Percentiles rank a stretch among this genome's conserved stretches.
Evolutionary conservation across 1,140 invertebrate species (phyloP).

Genomic region (Helicoverpa zea): DNA sequence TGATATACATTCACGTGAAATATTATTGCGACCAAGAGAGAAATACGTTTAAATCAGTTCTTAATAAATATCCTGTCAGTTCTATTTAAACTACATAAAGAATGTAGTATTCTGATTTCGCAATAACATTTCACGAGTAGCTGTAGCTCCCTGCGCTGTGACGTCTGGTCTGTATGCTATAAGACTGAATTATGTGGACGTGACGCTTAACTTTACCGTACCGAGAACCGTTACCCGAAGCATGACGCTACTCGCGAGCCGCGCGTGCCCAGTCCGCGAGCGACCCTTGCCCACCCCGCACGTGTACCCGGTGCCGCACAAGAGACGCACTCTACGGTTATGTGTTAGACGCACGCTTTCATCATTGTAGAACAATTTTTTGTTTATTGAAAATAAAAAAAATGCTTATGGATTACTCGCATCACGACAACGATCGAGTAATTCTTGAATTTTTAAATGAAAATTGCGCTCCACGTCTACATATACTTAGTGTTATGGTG

Average conservation of each 20-base stretch:
- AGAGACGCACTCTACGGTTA: slow-evolving; percentile 38
- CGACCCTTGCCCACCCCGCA: slow-evolving; percentile 12
- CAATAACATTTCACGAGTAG: slow-evolving; percentile 17
- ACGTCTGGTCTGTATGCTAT: slow-evolving; percentile 52
- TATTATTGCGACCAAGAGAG: slow-evolving; percentile 25
- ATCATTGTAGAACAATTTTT: slow-evolving; percentile 42
- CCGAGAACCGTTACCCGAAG: slow-evolving; percentile 17
- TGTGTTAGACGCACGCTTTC: slow-evolving; percentile 47
- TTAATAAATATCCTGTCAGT: neutral
- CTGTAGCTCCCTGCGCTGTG: slow-evolving; percentile 51
- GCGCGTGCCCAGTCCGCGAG: neutral
- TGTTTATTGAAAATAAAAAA: slow-evolving; percentile 10
- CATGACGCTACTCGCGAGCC: slow-evolving; percentile 39
- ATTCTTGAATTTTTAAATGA: slow-evolving; percentile 6
- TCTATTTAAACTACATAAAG: neutral
- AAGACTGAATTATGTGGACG: slow-evolving; percentile 63
- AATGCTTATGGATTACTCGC: slow-evolving; percentile 28
- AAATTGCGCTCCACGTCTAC: slow-evolving; percentile 51
- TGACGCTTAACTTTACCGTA: slow-evolving; percentile 54
- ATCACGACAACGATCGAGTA: slow-evolving; percentile 3
- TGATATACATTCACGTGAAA: neutral
- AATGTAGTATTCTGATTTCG: neutral
- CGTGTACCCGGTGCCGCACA: slow-evolving; percentile 39
- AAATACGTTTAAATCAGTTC: neutral
- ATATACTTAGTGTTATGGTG: slow-evolving; percentile 61